phyloP scores from a whole-genome alignment of 2,888 invertebrate genomes.

The Ophraella communa region DNA sequence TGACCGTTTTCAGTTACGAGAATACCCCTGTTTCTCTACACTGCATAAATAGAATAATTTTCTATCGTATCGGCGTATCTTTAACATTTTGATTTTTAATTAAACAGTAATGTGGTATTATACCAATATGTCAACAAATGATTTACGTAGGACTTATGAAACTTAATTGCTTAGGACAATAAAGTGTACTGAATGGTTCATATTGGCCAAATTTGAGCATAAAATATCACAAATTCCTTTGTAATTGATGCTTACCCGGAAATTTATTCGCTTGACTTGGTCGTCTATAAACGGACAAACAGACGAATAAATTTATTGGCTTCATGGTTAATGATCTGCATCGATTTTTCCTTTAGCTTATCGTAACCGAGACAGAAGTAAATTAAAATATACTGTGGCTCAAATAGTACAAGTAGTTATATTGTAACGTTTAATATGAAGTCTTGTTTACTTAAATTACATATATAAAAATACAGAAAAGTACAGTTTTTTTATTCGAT shows the following conservation, averaged over 20 bases:
- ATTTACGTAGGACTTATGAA: no score
- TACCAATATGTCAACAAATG: neutral
- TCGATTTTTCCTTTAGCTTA: constrained; percentile 3
- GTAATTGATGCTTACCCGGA: constrained; percentile 5
- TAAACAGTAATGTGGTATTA: neutral
- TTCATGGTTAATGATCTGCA: constrained; percentile 11
- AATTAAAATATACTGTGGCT: neutral
- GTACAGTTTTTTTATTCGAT: no score
- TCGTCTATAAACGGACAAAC: constrained; percentile 1
- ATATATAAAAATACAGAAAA: no score
- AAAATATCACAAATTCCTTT: constrained; percentile 2
- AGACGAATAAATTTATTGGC: constrained; percentile 2
- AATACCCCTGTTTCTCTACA: no score
- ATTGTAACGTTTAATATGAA: no score
- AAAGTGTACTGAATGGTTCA: neutral
- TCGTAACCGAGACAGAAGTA: neutral
- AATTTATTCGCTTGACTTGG: neutral
- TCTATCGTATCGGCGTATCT: no score
- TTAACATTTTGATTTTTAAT: neutral
- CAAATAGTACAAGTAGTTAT: no score
- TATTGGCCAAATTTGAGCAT: neutral
- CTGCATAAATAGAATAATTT: no score
- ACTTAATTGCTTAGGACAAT: no score
- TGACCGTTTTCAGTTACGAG: no score
- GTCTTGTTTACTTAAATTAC: no score